These are phyloP conservation scores for Coleophora deauratella DNA, from an alignment of 2,888 invertebrate genomes.

Conservation along the genomic window DNA sequence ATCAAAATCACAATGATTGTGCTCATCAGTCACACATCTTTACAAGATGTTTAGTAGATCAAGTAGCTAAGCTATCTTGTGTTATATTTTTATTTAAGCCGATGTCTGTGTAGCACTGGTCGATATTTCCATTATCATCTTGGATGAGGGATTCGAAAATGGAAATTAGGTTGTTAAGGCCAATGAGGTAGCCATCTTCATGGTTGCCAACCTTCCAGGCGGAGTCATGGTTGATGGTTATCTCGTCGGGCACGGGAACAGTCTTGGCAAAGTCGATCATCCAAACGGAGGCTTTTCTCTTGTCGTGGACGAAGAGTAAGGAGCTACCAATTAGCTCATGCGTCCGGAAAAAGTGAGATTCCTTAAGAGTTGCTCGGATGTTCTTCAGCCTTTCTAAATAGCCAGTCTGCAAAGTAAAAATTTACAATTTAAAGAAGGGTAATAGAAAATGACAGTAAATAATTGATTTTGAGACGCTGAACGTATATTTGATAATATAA, in stretches of 20 bases:
- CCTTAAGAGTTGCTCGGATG: slow-evolving; percentile 86
- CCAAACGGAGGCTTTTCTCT: slow-evolving; percentile 92
- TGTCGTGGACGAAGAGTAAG: slow-evolving; percentile 94
- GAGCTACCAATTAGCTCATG: slow-evolving; percentile 98
- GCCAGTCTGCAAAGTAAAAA: slow-evolving; percentile 76
- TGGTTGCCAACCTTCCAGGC: slow-evolving; percentile 96
- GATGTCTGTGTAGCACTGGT: slow-evolving; percentile 38
- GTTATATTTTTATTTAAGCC: slow-evolving; percentile 40
- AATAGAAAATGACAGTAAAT: too few species aligned
- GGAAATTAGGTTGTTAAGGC: slow-evolving; percentile 90
- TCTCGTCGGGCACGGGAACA: slow-evolving; percentile 82
- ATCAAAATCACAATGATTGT: slow-evolving; percentile 26
- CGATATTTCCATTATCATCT: slow-evolving; percentile 58
- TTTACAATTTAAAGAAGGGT: too few species aligned
- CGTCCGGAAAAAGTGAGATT: slow-evolving; percentile 90
- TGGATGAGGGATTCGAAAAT: slow-evolving; percentile 81
- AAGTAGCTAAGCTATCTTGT: slow-evolving; percentile 60
- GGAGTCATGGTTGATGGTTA: slow-evolving; percentile 84
- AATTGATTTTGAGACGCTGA: too few species aligned
- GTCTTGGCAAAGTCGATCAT: slow-evolving; percentile 99
- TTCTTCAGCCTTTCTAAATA: slow-evolving; percentile 89
- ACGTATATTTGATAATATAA: too few species aligned
- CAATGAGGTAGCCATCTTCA: slow-evolving; percentile 96
- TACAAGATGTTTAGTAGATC: slow-evolving; percentile 32
- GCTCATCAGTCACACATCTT: slow-evolving; percentile 28